Evolutionary conservation across 2,888 invertebrate genomes (phyloP), one percentile per base, ranked within the genome.

Genomic region (Latrodectus elegans): DNA sequence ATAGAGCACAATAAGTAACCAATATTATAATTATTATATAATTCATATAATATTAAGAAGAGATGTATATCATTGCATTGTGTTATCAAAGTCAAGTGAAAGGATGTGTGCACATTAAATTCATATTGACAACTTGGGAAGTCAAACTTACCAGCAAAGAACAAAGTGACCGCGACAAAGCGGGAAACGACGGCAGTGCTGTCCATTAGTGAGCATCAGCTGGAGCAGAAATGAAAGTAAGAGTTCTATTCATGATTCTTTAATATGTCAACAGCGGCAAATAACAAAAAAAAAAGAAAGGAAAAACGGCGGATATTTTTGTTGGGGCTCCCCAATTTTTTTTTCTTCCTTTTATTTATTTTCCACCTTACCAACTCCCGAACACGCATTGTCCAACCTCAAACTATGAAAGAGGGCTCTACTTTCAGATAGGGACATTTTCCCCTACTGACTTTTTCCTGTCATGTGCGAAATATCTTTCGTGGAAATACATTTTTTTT

Each of bases 211-310:
- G 49, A 64, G 76, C 81, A 53, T 52, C 9, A 3, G 15, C 38
- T 8, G 51, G 65, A 64, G 49, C 67, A 73, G 15, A 38, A 82
- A 75, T 82, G 82, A 82, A 82, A 82, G 82, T 82, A 14, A 22
- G 65, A 10, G 17, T 15, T 6, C 12, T 75, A 15, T 82, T 70
- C 82, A 75, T 38, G 75, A 60, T 75, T 70, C 82, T 82, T 82
- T 82, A 82, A 82, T 82, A 82, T 82, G 82, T 75, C 82, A 82
- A 82, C 75, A 81, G 53, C 53, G n/a, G 38, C 64, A 71, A 79
- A 79, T 51, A 71, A 79, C 38, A 60, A 71, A 53, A 81, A 73
- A 67, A 74, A 9, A 67, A 74, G 9, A 60, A 60, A 71, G 51
- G 60, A 10, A 80, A 60, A 51, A 8, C 12, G 51, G 53, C 71